phyloP scores from a whole-genome alignment of 2,888 invertebrate genomes.

The Aromia moschata region DNA sequence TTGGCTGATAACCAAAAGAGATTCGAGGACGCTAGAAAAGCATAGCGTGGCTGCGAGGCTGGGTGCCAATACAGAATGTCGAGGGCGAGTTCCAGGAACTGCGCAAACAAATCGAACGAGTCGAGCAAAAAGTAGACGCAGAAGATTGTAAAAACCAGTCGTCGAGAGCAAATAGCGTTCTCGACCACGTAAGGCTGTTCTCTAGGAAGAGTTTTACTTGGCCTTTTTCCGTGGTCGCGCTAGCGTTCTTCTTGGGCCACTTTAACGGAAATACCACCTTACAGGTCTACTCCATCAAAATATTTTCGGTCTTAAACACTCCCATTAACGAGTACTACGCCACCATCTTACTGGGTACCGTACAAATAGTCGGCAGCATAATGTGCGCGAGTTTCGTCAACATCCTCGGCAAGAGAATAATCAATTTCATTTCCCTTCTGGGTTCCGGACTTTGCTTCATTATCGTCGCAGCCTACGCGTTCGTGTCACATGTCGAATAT shows the following conservation, averaged over 20 bases:
- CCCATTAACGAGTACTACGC: slow-evolving; percentile 82
- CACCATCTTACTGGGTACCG: slow-evolving; percentile 75
- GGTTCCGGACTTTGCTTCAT: slow-evolving; percentile 75
- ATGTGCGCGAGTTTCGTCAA: slow-evolving; percentile 75
- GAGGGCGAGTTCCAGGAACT: slow-evolving; percentile 70
- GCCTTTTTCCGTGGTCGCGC: slow-evolving; percentile 73
- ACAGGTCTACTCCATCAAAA: slow-evolving; percentile 78
- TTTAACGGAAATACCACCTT: slow-evolving; percentile 81
- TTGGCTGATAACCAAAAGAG: slow-evolving; percentile 78
- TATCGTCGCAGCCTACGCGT: slow-evolving; percentile 68
- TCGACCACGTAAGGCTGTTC: slow-evolving; percentile 60
- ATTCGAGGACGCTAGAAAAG: slow-evolving; percentile 73
- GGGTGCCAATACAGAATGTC: slow-evolving; percentile 72
- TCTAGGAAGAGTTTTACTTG: slow-evolving; percentile 71
- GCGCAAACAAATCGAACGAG: slow-evolving; percentile 41
- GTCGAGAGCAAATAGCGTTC: slow-evolving; percentile 18
- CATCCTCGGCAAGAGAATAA: slow-evolving; percentile 76
- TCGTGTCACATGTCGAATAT: slow-evolving; percentile 46
- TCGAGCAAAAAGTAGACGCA: slow-evolving; percentile 5
- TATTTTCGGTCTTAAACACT: slow-evolving; percentile 75
- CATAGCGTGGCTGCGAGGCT: slow-evolving; percentile 82
- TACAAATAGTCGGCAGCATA: slow-evolving; percentile 74
- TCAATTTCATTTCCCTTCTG: slow-evolving; percentile 73
- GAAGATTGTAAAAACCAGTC: background rate
- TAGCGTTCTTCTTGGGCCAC: slow-evolving; percentile 76